Evolutionary conservation across 2,797 vertebrate species (phyloP), one percentile per base, ranked within the genome.

Genomic region (Malurus leucopterus): DNA sequence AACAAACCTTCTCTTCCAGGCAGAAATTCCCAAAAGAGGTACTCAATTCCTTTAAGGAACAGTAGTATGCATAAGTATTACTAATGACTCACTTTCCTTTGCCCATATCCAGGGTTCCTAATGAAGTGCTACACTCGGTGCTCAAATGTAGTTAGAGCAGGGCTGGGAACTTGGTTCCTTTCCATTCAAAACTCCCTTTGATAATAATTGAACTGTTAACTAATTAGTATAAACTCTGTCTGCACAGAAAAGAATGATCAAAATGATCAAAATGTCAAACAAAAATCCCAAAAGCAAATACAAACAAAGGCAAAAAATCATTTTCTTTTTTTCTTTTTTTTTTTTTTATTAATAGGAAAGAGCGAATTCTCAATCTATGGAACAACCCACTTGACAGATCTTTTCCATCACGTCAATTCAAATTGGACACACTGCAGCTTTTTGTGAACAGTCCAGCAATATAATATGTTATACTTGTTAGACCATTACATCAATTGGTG

Each of bases 181-280:
- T 94, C 89, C 89, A 91, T 90, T 93, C 87, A 86, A 51, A 89
- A 92, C 46, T 76, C 74, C 73, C 67, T 92, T 92, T 95, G 89
- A 89, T 91, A 93, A 78, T 86, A 94, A 93, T 38, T 94, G 90
- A 81, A 89, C 89, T 86, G 70, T 81, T 91, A 89, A 93, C 76
- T 95, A 89, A 90, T 94, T 85, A 90, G 59, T 90, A 93, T 81
- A 93, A 95, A 89, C 61, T 73, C 84, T 91, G 69, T 81, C 88
- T 79, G 49, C 8, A 23, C 34, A 17, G 44, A 75, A 92, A 88
- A 73, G 62, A 89, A 72, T 69, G 2, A 86, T 67, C 65, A 93
- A 83, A 93, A 89, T 90, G 9, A 81, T 78, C 67, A 72, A 80
- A 91, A 92, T 83, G 50, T 94, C 73, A 84, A 86, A 84, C 17